Base-by-base conservation (phyloP, 2,888 invertebrate species). In the Strigamia transsilvanica region DNA sequence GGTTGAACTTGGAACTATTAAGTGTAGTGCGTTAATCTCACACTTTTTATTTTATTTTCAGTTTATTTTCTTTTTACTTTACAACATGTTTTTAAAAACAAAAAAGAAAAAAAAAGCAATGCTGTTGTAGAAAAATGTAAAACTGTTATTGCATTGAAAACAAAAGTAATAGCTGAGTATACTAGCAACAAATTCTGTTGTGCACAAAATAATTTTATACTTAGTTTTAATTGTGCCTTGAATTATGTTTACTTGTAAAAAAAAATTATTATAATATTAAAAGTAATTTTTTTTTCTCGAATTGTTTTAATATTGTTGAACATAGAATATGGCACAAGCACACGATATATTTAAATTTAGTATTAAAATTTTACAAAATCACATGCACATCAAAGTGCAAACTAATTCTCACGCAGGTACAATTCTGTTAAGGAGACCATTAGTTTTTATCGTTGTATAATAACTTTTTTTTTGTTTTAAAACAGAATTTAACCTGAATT, bases 191-290 rank as follows among this genome's bases (percentile, higher is more conserved):
- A 23, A 23, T 66, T 66, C 61, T 66, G 61, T 66, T 66, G 61
- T 66, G 61, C 61, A 66, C 61, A 66, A 66, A 66, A 66, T 66
- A 66, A 66, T 66, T 66, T 66, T 66, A 66, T 66, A 66, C 61
- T 66, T 66, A 66, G 61, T 66, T 66, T 38, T 66, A 66, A 66
- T 66, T 66, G 61, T 66, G 61, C 61, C 61, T 66, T 66, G 21
- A 66, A 66, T 66, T 66, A 66, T 23, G 61, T 66, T 66, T 66
- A 66, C 23, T 66, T 18, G 18, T 23, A 66, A 66, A 66, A 66
- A 61, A 66, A 66, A 23, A 66, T 23, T 66, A 66, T 66, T 66
- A 66, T 66, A 66, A 66, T 15, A 66, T 23, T 66, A 66, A 23
- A 66, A 21, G 51, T 51, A 21, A 66, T 66, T 66, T 66, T 66